Conservation (phyloP, 2,797 vertebrate species). For the Paramormyrops hopkinsi region DNA sequence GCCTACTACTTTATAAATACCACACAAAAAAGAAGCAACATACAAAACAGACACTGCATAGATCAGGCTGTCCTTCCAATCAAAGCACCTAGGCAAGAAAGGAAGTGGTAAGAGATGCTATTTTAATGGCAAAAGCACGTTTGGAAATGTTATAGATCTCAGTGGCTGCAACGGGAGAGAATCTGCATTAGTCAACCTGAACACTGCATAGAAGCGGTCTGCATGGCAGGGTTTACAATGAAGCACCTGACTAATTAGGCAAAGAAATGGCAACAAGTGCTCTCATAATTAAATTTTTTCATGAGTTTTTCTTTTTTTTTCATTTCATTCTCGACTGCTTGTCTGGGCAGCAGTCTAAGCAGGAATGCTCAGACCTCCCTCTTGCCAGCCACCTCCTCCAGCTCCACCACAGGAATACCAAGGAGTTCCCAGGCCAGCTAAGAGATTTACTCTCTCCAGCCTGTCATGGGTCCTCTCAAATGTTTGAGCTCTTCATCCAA, state of each 20-base stretch:
- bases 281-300: neutral
- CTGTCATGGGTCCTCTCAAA: neutral
- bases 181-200: neutral
- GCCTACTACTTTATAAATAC: neutral
- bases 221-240: neutral
- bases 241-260: neutral
- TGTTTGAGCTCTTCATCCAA: neutral
- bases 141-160: neutral
- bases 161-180: neutral
- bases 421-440: neutral
- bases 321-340: neutral
- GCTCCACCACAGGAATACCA: neutral
- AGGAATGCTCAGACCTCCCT: neutral
- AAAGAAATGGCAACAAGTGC: neutral
- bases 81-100: neutral
- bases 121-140: neutral
- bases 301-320: neutral
- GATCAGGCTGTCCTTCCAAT: neutral
- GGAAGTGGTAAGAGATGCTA: neutral
- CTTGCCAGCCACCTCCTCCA: neutral
- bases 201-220: neutral
- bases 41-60: neutral
- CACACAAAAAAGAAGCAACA: neutral
- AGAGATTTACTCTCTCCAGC: neutral
- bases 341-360: neutral